Conservation (phyloP, 2,113 vertebrate genomes). For the Epinephelus lanceolatus region DNA sequence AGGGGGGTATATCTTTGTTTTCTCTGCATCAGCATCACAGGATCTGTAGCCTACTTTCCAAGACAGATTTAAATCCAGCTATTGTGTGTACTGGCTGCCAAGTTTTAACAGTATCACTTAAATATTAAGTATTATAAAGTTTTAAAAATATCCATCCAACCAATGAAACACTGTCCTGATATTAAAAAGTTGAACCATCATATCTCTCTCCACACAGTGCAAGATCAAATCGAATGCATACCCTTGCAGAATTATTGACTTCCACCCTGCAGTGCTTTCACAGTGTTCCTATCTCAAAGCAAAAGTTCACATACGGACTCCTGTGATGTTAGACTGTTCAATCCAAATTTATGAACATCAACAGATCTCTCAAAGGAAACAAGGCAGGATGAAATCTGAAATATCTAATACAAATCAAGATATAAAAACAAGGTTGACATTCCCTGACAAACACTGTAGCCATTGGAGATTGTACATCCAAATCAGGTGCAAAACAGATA, state of each 20-base stretch:
- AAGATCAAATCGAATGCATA: constrained; percentile 61
- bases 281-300: constrained; percentile 51
- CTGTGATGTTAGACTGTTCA: constrained; percentile 48
- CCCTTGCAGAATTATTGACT: constrained; percentile 69
- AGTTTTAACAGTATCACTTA: constrained; percentile 21
- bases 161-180: constrained; percentile 3
- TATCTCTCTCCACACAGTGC: constrained; percentile 23
- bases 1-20: background rate
- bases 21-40: background rate
- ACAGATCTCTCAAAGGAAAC: constrained; percentile 34
- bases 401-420: constrained; percentile 1
- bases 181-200: constrained; percentile 48
- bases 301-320: constrained; percentile 59
- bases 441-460: background rate
- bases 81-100: background rate
- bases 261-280: constrained; percentile 53
- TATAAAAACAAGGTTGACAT: constrained; percentile 7
- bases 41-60: constrained; percentile 1
- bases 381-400: background rate
- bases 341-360: constrained; percentile 48
- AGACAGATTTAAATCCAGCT: constrained; percentile 11
- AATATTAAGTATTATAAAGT: background rate
- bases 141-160: background rate
- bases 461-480: background rate
- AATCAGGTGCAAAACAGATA: background rate